Base-by-base conservation (phyloP, 1,140 invertebrate species). In the Pseudomyrmex cubaensis region DNA sequence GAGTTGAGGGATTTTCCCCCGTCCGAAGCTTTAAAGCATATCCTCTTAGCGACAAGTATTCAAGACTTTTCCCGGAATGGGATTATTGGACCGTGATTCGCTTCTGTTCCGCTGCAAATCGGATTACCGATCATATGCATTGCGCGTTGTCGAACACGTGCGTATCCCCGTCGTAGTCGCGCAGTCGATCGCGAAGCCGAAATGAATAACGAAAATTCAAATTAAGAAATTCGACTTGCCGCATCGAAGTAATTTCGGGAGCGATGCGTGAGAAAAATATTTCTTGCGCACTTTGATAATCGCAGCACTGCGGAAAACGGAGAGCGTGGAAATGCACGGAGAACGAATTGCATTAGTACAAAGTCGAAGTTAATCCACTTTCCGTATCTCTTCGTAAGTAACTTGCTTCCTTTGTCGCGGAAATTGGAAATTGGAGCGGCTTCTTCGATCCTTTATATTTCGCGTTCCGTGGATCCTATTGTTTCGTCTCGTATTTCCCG, bases 391-490 rank as follows among this genome's bases (percentile, higher is more conserved):
- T 13, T 56, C 15, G 64, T 48, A 57, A 77, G 13, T 66, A 69
- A 70, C 52, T 70, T 44, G 44, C n/a, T 70, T 22, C 15, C 54
- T 52, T 70, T 70, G 12, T 48, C 17, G 20, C 46, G 7, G 64
- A 78, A 69, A 78, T 69, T 46, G 63, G 52, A 78, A 78, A 78
- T 78, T 69, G 50, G 63, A 78, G 35, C 57, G 69, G 63, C 52
- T 76, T 66, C 44, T 63, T 78, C 17, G 50, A 77, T 77, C 25
- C 5, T 10, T 20, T 22, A 15, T 56, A 22, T 22, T 20, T 12
- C 2, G 52, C 2, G 17, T 56, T 22, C 25, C 44, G 44, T n/a
- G 25, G 44, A 56, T 69, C 44, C 15, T 67, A 50, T 78, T 78
- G 52, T 46, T 69, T 25, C 13, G 10, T 69, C 35, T 69, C 63